Evolutionary conservation across 2,888 invertebrate genomes (phyloP).

Genomic region (Dasysyrphus albostriatus): DNA sequence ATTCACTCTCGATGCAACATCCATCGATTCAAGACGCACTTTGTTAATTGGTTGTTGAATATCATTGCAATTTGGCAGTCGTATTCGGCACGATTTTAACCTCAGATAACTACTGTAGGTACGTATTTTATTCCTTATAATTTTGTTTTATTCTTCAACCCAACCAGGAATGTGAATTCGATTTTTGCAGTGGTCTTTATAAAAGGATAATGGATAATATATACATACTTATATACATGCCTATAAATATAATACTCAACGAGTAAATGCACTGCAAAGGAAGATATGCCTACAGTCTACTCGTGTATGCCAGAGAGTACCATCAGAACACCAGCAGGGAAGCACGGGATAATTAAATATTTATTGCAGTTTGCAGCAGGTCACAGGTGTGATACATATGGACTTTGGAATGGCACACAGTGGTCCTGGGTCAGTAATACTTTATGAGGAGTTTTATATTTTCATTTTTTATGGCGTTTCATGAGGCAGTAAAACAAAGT

Average conservation of each 20-base stretch:
- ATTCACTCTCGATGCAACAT: not conserved
- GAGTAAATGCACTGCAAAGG: not conserved
- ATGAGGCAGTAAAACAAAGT: slow-evolving; percentile 40
- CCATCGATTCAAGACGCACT: slow-evolving; percentile 27
- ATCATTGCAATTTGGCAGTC: slow-evolving; percentile 10
- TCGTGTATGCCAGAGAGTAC: not conserved
- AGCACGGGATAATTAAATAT: slow-evolving; percentile 48
- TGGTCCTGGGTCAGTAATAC: slow-evolving; percentile 25
- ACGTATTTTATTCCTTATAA: not conserved
- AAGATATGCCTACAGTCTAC: not conserved
- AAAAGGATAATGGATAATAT: not conserved
- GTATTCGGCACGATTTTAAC: not conserved
- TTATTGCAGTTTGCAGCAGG: slow-evolving; percentile 44
- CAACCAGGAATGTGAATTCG: not conserved
- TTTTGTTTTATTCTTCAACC: not conserved
- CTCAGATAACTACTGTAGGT: not conserved
- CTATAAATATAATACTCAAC: not conserved
- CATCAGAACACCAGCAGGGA: not conserved
- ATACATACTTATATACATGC: not conserved
- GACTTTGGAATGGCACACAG: slow-evolving; percentile 22
- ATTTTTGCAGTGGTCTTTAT: slow-evolving; percentile 1
- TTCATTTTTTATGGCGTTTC: slow-evolving; percentile 35
- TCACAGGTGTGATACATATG: slow-evolving; percentile 57
- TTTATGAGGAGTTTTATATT: slow-evolving; percentile 40
- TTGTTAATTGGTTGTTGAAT: slow-evolving; percentile 39